Evolutionary conservation across 2,797 vertebrate genomes (phyloP), one percentile per base, ranked within the genome.

Genomic region (Lepilemur septentrionalis): DNA sequence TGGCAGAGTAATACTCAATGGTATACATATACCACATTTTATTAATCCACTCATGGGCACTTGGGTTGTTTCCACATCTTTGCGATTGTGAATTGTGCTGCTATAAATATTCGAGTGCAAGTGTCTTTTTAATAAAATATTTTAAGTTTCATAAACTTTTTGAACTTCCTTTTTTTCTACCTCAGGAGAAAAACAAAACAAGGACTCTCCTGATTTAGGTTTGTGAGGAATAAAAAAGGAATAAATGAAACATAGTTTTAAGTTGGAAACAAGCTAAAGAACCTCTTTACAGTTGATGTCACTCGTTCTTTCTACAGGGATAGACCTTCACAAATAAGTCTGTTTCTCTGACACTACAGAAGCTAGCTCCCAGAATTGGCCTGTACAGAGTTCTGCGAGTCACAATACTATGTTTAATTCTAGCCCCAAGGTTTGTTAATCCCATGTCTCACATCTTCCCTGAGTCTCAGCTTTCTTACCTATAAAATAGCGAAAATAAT

Each of bases 401-500:
- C 65, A 30, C 0, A 43, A 75, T 83, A 69, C 14, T 67, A 8
- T 14, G 13, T 84, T 46, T 87, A 93, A 35, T 65, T 78, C 35
- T 52, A 25, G 2, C 32, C 43, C 11, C 8, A 80, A 30, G 1
- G 7, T 48, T 55, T 70, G 43, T 11, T 75, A 41, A 28, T 70
- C 3, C 10, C 17, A n/a, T 32, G 8, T 35, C 46, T 97, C 38
- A 59, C 0, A 75, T 57, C 14, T 50, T 70, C 22, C 46, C 41
- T 95, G n/a, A 75, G 35, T 55, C 32, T 96, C 65, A 93, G n/a
- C 4, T 85, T 85, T 9, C 18, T 89, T 89, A 52, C 35, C 35
- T 57, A 7, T 55, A 92, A 92, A 96, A 57, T 76, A 13, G 23
- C 87, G 12, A 84, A 97, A 80, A 78, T 70, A 95, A 59, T 67